Base-by-base conservation (phyloP, 2,113 vertebrate species). In the Ceuthmochares aereus region DNA sequence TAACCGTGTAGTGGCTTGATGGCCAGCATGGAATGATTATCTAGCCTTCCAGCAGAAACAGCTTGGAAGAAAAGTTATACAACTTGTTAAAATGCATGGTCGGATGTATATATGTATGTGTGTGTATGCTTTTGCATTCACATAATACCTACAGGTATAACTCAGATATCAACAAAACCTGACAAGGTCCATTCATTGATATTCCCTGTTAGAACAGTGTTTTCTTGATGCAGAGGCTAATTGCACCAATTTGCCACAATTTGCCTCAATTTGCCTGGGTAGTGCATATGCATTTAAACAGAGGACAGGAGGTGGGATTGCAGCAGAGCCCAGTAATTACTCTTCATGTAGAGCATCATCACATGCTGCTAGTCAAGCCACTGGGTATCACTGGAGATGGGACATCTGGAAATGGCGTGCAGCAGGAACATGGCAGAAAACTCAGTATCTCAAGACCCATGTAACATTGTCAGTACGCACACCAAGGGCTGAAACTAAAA, bases 211-310 rank as follows among this genome's bases (percentile, higher is more conserved):
- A 72, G 77, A 89, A 64, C n/a, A 78, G 64, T 2, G 2, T 75
- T 95, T 95, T 76, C 81, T 69, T 92, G 51, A 67, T 56, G 47
- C 40, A 60, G 27, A 6, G 68, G 13, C 79, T 95, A 96, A 93
- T 92, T 87, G 73, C 80, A 92, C n/a, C 76, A 68, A 89, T 90
- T 97, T 94, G 74, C 91, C 69, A 89, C 64, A 88, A 89, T 64
- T 91, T 90, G 92, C 73, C 52, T 74, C 64, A 88, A 89, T 64
- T 91, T 90, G 92, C 73, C 52, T 74, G 88, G 27, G 21, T 75
- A 45, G 59, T 49, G 68, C 13, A 1, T 49, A 49, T 30, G 88
- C 73, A 84, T 93, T 92, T 75, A 64, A 86, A 88, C n/a, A 55
- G 75, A 29, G 55, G 42, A 76, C 51, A 47, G 78, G 91, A 87